These are phyloP conservation scores for Diphyllodes magnificus DNA, from an alignment of 2,113 vertebrate genomes.

Conservation along the genomic window DNA sequence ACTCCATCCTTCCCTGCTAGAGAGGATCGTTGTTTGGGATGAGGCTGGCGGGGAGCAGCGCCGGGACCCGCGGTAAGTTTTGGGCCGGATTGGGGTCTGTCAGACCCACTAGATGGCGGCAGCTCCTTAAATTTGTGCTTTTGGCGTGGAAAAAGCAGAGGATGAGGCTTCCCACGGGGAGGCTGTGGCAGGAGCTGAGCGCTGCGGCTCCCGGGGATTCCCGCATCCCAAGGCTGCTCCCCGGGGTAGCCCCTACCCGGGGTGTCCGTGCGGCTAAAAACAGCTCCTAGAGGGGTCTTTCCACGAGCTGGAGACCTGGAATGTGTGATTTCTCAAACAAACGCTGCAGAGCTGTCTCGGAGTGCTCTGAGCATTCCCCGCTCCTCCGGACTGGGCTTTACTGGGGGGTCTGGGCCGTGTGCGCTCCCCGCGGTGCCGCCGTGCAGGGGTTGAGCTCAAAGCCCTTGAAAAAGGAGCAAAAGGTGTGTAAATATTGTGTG, in stretches of 20 bases:
- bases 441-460: rapidly evolving
- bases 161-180: rapidly evolving
- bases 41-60: rapidly evolving
- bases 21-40: rapidly evolving
- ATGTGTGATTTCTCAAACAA: rapidly evolving
- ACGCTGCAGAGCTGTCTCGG: rapidly evolving
- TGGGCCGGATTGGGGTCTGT: rapidly evolving
- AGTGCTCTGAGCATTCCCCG: rapidly evolving
- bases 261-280: rapidly evolving
- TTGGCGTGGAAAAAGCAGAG: rapidly evolving
- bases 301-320: rapidly evolving
- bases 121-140: not conserved
- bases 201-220: rapidly evolving
- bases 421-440: rapidly evolving
- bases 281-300: rapidly evolving
- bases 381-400: not conserved
- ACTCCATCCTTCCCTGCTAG: rapidly evolving
- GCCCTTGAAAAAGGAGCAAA: rapidly evolving
- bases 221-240: rapidly evolving
- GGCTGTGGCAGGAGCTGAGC: rapidly evolving
- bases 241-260: no score
- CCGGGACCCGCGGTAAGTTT: rapidly evolving
- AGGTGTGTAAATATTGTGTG: not conserved
- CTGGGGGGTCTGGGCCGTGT: rapidly evolving
- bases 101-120: conserved; percentile 59